These are phyloP conservation scores for Dunckerocampus dactyliophorus DNA, from an alignment of 2,113 vertebrate species.

Conservation along the genomic window DNA sequence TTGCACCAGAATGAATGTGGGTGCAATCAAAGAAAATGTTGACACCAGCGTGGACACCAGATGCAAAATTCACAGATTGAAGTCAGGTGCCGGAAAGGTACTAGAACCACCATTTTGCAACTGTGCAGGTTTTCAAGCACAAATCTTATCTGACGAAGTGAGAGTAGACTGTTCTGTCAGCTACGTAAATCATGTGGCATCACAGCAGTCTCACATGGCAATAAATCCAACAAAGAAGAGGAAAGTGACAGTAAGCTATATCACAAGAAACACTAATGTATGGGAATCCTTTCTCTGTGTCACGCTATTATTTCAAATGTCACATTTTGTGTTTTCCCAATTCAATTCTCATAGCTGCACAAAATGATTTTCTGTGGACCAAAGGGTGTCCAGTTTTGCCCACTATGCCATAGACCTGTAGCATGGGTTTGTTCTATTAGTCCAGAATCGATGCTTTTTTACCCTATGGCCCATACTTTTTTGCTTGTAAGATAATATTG, in stretches of 20 bases:
- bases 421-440: no score
- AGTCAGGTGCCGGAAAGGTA: background rate
- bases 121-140: no score
- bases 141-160: no score
- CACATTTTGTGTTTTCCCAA: background rate
- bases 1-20: conserved; percentile 28
- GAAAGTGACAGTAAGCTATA: background rate
- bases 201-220: background rate
- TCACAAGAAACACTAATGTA: background rate
- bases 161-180: background rate
- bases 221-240: background rate
- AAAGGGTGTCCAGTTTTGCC: background rate
- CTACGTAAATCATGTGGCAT: background rate
- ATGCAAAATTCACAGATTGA: background rate
- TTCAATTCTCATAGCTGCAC: background rate
- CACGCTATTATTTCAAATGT: background rate
- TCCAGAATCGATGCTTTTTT: no score
- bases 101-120: background rate
- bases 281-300: background rate
- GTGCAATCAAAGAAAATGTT: conserved; percentile 46
- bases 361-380: background rate
- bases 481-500: no score
- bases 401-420: background rate
- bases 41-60: background rate
- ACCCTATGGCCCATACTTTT: no score